phyloP scores from a whole-genome alignment of 53 echinoderm and acorn worm species.

The Mesocentrotus franciscanus region DNA sequence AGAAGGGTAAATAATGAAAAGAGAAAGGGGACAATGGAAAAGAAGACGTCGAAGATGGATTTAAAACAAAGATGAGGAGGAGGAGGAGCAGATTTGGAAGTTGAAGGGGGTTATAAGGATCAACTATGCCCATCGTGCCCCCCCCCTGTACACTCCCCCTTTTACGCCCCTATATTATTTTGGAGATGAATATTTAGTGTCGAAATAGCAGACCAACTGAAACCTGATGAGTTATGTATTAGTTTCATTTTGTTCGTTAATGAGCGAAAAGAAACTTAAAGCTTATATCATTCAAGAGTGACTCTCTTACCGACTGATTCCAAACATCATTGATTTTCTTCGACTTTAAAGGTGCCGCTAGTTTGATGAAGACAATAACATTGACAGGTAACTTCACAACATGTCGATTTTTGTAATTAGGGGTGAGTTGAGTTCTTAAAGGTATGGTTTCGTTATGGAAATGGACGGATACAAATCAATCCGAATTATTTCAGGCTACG shows the following conservation, averaged over 20 bases:
- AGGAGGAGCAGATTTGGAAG: not conserved
- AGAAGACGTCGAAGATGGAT: not conserved
- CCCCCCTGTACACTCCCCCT: too few relatives aligned
- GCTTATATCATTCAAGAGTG: not conserved
- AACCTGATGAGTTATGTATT: too few relatives aligned
- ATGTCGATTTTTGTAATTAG: conserved; percentile 12
- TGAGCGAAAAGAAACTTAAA: conserved; percentile 2
- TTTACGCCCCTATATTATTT: too few relatives aligned
- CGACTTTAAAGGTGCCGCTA: not conserved
- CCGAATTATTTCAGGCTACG: too few relatives aligned
- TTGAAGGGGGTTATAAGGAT: too few relatives aligned
- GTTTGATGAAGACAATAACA: not conserved
- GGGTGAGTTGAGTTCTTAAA: not conserved
- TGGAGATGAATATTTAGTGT: too few relatives aligned
- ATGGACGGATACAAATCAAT: too few relatives aligned
- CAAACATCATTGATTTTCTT: conserved; percentile 13
- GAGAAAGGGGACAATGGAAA: not conserved
- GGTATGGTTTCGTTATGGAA: not conserved
- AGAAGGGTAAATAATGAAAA: not conserved
- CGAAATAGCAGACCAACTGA: too few relatives aligned
- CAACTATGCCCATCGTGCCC: too few relatives aligned
- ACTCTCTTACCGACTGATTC: not conserved
- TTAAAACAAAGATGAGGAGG: too few relatives aligned
- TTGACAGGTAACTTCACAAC: not conserved
- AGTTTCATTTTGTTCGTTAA: not conserved